Evolutionary conservation across 2,888 invertebrate genomes (phyloP), one percentile per base, ranked within the genome.

Genomic region (Barypeithes pellucidus): DNA sequence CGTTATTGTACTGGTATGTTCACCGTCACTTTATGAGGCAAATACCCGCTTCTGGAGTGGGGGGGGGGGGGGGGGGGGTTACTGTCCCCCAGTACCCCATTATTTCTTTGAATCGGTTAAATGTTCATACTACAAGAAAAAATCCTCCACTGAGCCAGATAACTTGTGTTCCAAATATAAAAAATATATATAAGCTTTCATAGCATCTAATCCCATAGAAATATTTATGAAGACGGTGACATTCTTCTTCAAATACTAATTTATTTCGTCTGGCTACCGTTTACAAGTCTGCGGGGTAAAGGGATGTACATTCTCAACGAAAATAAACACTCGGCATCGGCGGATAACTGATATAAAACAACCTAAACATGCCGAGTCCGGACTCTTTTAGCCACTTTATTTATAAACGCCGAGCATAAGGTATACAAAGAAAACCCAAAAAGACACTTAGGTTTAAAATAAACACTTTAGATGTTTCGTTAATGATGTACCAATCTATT

Each of bases 301-400:
- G 65, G 4, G 39, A 65, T 65, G 57, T 65, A 63, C 52, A 70
- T 70, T 52, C 65, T 62, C 24, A 52, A 65, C 70, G 57, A 70
- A 70, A 70, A 70, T 70, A 70, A 70, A 70, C 69, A 69, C 41
- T 41, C 65, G 39, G 59, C 54, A 57, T 65, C 70, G 20, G 65
- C 45, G 52, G 70, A 62, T 62, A 70, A 57, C 45, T 70, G 70
- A 70, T 70, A 70, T 65, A 65, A 70, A 54, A 65, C 70, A 70
- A 62, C 33, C 65, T 69, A 61, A 65, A 59, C 70, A 47, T 41
- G 47, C n/a, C 45, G 18, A 5, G 45, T 29, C 39, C 16, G 41
- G 43, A 29, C 66, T 67, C 57, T 60, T 59, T 67, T 54, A 67
- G 57, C 57, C 59, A 36, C 18, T 60, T 67, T 67, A 67, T 67